Percentiles rank a stretch among this genome's conserved stretches.
Conservation (phyloP, 2,797 vertebrate genomes). For the Enoplosus armatus region DNA sequence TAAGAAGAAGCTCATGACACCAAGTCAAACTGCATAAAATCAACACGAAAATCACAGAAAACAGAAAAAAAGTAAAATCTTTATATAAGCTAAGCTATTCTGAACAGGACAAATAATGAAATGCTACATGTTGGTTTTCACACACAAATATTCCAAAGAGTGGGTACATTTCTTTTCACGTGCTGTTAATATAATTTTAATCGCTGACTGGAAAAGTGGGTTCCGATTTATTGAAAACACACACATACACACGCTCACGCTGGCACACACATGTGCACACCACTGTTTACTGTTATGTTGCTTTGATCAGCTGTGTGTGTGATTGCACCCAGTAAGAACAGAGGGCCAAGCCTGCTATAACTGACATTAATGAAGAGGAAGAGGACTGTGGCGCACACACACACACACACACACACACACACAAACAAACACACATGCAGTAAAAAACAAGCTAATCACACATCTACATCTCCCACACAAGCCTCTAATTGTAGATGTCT, state of each 20-base stretch:
- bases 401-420: slow-evolving; percentile 40
- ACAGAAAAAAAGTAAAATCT: not conserved
- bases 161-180: not conserved
- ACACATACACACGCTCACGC: not conserved
- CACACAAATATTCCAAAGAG: too few species aligned
- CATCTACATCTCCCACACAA: slow-evolving; percentile 46
- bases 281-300: slow-evolving; percentile 50
- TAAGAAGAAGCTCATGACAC: not conserved
- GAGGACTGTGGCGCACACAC: slow-evolving; percentile 32
- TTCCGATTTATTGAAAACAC: slow-evolving; percentile 2
- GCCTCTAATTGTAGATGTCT: slow-evolving; percentile 66
- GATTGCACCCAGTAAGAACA: slow-evolving; percentile 56
- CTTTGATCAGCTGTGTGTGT: slow-evolving; percentile 68
- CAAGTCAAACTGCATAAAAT: not conserved
- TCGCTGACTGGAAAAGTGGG: slow-evolving; percentile 3
- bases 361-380: slow-evolving; percentile 77
- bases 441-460: slow-evolving; percentile 57
- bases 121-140: not conserved
- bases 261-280: slow-evolving; percentile 14
- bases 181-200: slow-evolving; percentile 25
- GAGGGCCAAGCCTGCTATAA: slow-evolving; percentile 47
- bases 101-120: not conserved
- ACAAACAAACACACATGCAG: not conserved
- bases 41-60: not conserved
- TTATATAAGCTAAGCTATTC: not conserved